Evolutionary conservation across 2,113 vertebrate species (phyloP).

Genomic region (Eulemur macaco): DNA sequence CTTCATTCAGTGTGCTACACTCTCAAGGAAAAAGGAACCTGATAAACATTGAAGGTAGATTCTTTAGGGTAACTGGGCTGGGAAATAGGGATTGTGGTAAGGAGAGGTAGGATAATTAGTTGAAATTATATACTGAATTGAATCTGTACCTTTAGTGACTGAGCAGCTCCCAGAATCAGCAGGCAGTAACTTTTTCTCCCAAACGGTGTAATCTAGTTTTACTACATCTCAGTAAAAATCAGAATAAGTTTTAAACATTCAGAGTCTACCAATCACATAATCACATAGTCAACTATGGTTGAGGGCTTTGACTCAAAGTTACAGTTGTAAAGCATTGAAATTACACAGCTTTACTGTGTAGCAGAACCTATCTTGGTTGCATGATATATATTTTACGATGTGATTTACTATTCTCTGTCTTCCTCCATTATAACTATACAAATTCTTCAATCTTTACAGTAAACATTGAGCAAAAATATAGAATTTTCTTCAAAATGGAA

Average conservation of each 20-base stretch:
- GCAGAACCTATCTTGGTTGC: not conserved
- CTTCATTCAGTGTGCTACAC: not conserved
- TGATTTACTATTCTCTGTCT: not conserved
- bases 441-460: not conserved
- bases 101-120: not conserved
- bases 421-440: not conserved
- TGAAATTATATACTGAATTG: not conserved
- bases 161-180: not conserved
- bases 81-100: not conserved
- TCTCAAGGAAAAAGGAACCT: not conserved
- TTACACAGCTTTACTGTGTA: not conserved
- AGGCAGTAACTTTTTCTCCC: not conserved
- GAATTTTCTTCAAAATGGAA: not conserved
- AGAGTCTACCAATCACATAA: not conserved
- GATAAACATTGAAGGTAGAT: not conserved
- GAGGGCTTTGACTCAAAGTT: not conserved
- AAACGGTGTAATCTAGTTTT: not conserved
- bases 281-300: not conserved
- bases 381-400: not conserved
- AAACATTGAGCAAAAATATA: not conserved
- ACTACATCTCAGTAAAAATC: not conserved
- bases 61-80: not conserved
- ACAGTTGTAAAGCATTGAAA: not conserved
- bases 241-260: slow-evolving; percentile 16
- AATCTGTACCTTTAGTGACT: not conserved